Conservation (phyloP, 2,113 vertebrate genomes). For the Aviceda subcristata region DNA sequence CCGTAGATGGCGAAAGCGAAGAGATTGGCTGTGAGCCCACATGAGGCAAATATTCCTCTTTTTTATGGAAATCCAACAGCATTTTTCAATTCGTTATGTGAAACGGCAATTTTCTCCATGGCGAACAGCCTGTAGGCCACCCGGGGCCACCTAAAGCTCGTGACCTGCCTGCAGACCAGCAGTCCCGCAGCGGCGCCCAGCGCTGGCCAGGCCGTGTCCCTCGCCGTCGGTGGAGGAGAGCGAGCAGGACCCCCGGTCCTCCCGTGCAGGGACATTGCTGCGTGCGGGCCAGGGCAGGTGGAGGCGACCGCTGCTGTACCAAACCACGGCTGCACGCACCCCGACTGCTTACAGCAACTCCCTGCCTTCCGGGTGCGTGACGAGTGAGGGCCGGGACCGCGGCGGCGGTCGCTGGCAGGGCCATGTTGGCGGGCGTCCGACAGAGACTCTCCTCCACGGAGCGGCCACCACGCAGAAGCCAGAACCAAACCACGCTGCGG, state of each 20-base stretch:
- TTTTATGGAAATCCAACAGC: background rate
- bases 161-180: background rate
- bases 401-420: background rate
- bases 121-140: background rate
- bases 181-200: background rate
- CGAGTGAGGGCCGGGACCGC: background rate
- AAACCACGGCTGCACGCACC: background rate
- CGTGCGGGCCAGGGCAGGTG: accelerated
- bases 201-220: background rate
- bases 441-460: background rate
- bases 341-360: background rate
- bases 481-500: background rate
- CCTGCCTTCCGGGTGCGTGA: background rate
- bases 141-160: background rate
- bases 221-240: background rate
- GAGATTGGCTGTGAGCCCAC: background rate
- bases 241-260: background rate
- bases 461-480: background rate
- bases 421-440: background rate
- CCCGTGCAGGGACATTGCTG: background rate
- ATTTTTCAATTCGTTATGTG: background rate
- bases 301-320: accelerated
- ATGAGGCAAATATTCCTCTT: background rate
- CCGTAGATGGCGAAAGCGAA: background rate
- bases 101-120: background rate